Percentiles rank a stretch among this genome's conserved stretches.
Evolutionary conservation across 2,797 vertebrate species (phyloP).

Genomic region (Takifugu ocellatus): DNA sequence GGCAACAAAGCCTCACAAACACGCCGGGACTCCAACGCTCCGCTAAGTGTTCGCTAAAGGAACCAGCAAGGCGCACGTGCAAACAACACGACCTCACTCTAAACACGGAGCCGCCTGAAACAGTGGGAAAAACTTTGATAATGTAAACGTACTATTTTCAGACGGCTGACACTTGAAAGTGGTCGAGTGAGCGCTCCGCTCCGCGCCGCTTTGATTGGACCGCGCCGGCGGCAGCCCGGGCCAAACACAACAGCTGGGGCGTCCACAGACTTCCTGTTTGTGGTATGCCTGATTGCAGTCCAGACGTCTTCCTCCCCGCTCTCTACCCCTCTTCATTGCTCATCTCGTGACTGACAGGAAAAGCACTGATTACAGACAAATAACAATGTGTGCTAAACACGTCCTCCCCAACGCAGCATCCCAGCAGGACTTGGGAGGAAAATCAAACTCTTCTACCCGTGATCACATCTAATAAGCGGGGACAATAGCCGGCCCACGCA

Average conservation of each 20-base stretch:
- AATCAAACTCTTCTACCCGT: constrained; percentile 48
- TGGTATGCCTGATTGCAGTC: constrained; percentile 63
- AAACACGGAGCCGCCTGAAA: constrained; percentile 48
- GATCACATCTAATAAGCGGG: constrained; percentile 54
- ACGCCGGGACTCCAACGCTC: constrained; percentile 30
- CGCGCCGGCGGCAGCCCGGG: constrained; percentile 30
- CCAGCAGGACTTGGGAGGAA: constrained; percentile 38
- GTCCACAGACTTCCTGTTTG: constrained; percentile 71
- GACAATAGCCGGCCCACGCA: constrained; percentile 54
- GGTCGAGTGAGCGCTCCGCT: constrained; percentile 44
- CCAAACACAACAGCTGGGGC: constrained; percentile 64
- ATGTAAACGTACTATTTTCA: constrained; percentile 66
- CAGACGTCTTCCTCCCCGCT: constrained; percentile 63
- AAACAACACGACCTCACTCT: constrained; percentile 57
- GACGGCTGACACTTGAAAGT: constrained; percentile 50
- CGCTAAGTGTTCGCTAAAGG: constrained; percentile 34
- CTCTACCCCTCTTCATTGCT: constrained; percentile 28
- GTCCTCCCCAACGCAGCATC: constrained; percentile 48
- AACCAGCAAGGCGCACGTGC: constrained; percentile 41
- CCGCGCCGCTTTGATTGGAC: constrained; percentile 61
- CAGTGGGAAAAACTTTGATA: constrained; percentile 58
- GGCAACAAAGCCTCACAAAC: constrained; percentile 42
- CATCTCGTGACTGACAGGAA: constrained; percentile 58
- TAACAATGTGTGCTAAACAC: constrained; percentile 56
- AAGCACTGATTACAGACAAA: constrained; percentile 67